Percentiles rank a stretch among this genome's conserved stretches.
phyloP scores from a whole-genome alignment of 2,113 vertebrate species.

The Nerophis lumbriciformis region DNA sequence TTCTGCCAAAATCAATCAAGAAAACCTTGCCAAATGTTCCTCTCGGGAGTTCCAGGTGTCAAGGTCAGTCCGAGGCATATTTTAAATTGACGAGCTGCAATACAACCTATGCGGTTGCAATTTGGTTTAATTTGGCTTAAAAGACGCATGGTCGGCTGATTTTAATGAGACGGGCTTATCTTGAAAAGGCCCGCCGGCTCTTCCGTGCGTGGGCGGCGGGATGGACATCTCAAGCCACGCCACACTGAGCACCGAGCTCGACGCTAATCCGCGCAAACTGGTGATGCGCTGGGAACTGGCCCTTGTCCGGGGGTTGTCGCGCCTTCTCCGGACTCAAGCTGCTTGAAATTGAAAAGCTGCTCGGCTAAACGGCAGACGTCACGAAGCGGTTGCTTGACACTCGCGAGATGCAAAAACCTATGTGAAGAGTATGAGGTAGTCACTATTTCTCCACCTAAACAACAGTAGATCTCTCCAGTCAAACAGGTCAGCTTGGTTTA shows the following conservation, averaged over 20 bases:
- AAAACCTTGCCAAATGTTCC: neutral
- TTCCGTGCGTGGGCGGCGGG: slow-evolving; percentile 25
- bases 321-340: slow-evolving; percentile 39
- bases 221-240: slow-evolving; percentile 36
- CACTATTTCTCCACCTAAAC: slow-evolving; percentile 62
- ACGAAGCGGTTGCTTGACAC: slow-evolving; percentile 34
- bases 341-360: slow-evolving; percentile 47
- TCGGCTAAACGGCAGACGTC: slow-evolving; percentile 35
- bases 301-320: slow-evolving; percentile 35
- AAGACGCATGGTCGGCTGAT: slow-evolving; percentile 36
- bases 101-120: slow-evolving; percentile 29
- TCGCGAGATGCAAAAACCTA: slow-evolving; percentile 56
- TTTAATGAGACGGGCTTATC: slow-evolving; percentile 50
- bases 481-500: slow-evolving; percentile 52
- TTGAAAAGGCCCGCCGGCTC: slow-evolving; percentile 42
- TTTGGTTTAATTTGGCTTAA: slow-evolving; percentile 37
- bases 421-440: slow-evolving; percentile 69
- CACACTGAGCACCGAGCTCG: slow-evolving; percentile 37
- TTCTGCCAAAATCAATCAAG: neutral
- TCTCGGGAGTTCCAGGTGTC: neutral
- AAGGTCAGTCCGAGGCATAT: slow-evolving; percentile 46
- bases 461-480: slow-evolving; percentile 65
- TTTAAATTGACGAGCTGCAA: slow-evolving; percentile 39
- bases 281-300: slow-evolving; percentile 38
- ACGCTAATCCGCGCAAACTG: slow-evolving; percentile 44